Percentiles rank a stretch among this genome's conserved stretches.
Evolutionary conservation across 2,888 invertebrate genomes (phyloP).

Genomic region (Protula sp.): DNA sequence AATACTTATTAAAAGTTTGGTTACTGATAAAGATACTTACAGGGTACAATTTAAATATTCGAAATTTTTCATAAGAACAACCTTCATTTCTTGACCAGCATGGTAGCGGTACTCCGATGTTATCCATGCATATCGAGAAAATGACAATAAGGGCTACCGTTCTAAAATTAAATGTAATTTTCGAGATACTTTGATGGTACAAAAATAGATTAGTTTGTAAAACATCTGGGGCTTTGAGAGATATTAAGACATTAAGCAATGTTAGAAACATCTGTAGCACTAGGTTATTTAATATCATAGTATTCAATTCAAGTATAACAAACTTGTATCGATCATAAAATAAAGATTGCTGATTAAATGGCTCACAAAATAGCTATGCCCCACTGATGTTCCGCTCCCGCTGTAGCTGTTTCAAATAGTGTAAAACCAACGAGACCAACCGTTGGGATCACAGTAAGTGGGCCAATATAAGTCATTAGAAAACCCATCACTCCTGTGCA

Average conservation of each 20-base stretch:
- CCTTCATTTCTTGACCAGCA: constrained; percentile 57
- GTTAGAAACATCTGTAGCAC: too few relatives aligned
- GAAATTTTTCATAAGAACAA: constrained; percentile 60
- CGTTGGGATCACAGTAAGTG: neutral
- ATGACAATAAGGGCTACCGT: constrained; percentile 71
- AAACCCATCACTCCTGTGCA: neutral
- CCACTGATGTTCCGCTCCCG: neutral
- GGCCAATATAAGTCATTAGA: neutral
- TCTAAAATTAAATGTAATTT: too few relatives aligned
- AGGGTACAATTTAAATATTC: constrained; percentile 76
- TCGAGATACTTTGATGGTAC: too few relatives aligned
- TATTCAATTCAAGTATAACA: too few relatives aligned
- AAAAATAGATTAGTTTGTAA: too few relatives aligned
- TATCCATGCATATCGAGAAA: constrained; percentile 42
- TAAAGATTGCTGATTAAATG: too few relatives aligned
- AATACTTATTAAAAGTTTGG: too few relatives aligned
- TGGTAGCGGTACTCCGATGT: constrained; percentile 34
- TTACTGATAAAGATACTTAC: too few relatives aligned
- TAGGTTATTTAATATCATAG: too few relatives aligned
- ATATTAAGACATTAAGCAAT: too few relatives aligned
- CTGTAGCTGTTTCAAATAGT: neutral
- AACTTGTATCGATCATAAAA: too few relatives aligned
- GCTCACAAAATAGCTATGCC: neutral
- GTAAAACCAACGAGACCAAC: neutral
- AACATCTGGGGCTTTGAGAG: too few relatives aligned